Conservation (phyloP, 1,140 invertebrate species). For the Bombus fervidus region DNA sequence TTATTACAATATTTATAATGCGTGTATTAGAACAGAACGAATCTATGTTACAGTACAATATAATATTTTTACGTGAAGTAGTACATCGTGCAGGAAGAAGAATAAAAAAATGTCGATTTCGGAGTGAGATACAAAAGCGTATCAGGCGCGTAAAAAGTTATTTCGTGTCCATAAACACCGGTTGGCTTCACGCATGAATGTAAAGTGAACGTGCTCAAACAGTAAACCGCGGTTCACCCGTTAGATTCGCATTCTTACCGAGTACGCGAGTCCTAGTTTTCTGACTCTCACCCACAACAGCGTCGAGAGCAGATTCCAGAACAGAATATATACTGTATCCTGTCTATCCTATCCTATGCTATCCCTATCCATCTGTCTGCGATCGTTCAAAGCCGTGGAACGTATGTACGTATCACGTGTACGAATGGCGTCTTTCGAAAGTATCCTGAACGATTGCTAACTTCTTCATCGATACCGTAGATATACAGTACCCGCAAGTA, state of each 20-base stretch:
- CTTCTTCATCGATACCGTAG: neutral
- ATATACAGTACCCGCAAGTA: neutral
- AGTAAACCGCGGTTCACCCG: conserved; percentile 52
- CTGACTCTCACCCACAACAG: conserved; percentile 72
- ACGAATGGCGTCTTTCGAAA: conserved; percentile 33
- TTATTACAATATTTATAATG: neutral
- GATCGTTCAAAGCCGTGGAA: conserved; percentile 44
- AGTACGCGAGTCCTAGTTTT: conserved; percentile 70
- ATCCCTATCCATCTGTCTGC: conserved; percentile 62
- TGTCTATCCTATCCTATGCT: conserved; percentile 51
- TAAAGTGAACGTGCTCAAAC: conserved; percentile 21
- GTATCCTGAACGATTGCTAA: conserved; percentile 27
- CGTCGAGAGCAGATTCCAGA: conserved; percentile 72
- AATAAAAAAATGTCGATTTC: neutral
- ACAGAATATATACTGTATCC: conserved; percentile 53
- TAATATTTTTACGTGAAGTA: neutral
- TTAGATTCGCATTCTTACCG: conserved; percentile 68
- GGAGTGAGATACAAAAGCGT: neutral
- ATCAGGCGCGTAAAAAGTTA: neutral
- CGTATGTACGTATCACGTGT: conserved; percentile 49
- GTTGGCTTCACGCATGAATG: conserved; percentile 3
- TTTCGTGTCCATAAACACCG: conserved; percentile 1
- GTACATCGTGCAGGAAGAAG: neutral
- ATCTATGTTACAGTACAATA: neutral
- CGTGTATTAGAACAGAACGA: neutral